Conservation (phyloP, 2,888 invertebrate species). For the Imbricaverruca yamaguchii region DNA sequence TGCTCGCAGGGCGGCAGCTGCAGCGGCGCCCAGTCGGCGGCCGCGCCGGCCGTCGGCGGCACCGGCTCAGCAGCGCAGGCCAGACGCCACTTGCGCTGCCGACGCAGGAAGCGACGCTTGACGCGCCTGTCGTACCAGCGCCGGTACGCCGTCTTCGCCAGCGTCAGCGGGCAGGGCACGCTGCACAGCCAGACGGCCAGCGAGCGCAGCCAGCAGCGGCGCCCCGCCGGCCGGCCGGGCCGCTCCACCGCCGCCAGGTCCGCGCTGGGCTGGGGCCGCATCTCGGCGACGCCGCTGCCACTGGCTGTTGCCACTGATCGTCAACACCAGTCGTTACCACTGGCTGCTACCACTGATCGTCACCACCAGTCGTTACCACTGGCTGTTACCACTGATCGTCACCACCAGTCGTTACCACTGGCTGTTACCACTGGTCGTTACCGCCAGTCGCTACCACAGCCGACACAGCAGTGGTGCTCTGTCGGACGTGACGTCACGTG, state of each 20-base stretch:
- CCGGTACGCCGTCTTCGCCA: constrained; percentile 37
- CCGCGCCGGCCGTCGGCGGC: not conserved
- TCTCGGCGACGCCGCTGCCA: not conserved
- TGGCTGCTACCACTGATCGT: too few relatives aligned
- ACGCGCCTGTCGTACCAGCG: constrained; percentile 32
- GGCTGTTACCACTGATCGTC: too few relatives aligned
- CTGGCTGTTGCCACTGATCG: too few relatives aligned
- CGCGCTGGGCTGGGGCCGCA: not conserved
- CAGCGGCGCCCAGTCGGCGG: not conserved
- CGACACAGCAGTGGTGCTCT: too few relatives aligned
- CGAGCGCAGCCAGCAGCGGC: not conserved
- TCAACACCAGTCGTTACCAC: too few relatives aligned
- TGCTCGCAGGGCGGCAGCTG: not conserved
- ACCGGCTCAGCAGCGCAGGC: constrained; percentile 27
- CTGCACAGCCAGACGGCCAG: not conserved
- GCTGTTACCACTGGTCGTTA: too few relatives aligned
- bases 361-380: too few relatives aligned
- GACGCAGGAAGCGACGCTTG: constrained; percentile 32
- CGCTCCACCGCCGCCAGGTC: not conserved
- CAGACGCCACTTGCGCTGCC: constrained; percentile 30
- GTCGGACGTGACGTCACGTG: too few relatives aligned
- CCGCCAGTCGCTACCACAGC: too few relatives aligned
- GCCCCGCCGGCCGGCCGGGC: not conserved
- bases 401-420: too few relatives aligned
- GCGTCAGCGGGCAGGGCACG: not conserved